Evolutionary conservation across 2,797 vertebrate species (phyloP), one percentile per base, ranked within the genome.

Genomic region (Gambelia wislizenii): DNA sequence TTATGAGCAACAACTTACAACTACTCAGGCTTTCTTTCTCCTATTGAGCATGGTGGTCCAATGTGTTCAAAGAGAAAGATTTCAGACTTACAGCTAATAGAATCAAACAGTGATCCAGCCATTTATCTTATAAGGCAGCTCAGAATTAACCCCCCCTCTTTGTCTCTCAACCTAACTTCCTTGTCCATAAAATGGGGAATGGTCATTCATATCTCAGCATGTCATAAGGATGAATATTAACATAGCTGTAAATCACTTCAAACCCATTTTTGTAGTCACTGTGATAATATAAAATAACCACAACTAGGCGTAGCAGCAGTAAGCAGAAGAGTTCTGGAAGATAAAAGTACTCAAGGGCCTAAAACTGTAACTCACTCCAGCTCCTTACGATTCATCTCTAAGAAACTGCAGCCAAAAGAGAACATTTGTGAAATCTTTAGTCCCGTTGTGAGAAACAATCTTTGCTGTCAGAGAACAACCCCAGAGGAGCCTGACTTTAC

Each of bases 381-480:
- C 16, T 86, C 54, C 42, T 84, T 44, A 33, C 61, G 16, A 36
- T 79, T 20, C 52, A 56, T 12, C 9, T 12, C 42, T 64, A 39
- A 74, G 52, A 79, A 70, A 56, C 18, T 44, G 8, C n/a, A 70
- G 7, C 33, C 52, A 12, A 9, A 42, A 4, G 36, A 56, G 39
- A 70, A 25, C 20, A 20, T 75, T 75, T 42, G 54, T 52, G 33
- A 67, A 56, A 25, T 2, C 42, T 81, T n/a, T 27, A 56, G 20
- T 64, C 56, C 18, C n/a, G n/a, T 13, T 75, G 56, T 61, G 67
- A 74, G 16, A 79, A 87, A 78, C 69, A 81, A 81, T 67, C 81
- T 74, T 76, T 61, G 76, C 52, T 80, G n/a, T 67, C 61, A 84
- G 84, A 70, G 84, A 30, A n/a, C 39, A 78, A 33, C 67, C 61